phyloP scores from a whole-genome alignment of 1,140 invertebrate genomes.

The Elymnias hypermnestra region DNA sequence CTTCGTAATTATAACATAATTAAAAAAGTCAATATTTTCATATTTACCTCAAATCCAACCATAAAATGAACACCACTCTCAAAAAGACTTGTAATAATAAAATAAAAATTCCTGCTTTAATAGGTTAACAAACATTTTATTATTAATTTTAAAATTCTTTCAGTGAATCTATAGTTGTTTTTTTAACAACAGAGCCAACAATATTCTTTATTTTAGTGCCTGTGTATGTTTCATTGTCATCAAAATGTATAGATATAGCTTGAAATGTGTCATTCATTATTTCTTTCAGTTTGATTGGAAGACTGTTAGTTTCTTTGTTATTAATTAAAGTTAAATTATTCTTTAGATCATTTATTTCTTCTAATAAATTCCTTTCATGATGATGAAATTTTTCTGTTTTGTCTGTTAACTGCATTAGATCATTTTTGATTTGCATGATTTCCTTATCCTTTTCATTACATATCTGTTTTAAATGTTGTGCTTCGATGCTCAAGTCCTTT shows the following conservation, averaged over 20 bases:
- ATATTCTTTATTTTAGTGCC: slow-evolving; percentile 43
- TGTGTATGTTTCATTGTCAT: slow-evolving; percentile 38
- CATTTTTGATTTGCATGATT: slow-evolving; percentile 27
- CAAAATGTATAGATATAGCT: slow-evolving; percentile 45
- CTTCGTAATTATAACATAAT: too few relatives aligned
- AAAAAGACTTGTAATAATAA: too few relatives aligned
- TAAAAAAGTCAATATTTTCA: too few relatives aligned
- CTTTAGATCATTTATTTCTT: slow-evolving; percentile 30
- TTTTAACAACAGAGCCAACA: slow-evolving; percentile 50
- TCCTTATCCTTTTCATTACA: slow-evolving; percentile 33
- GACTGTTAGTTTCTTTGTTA: slow-evolving; percentile 23
- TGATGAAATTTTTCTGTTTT: slow-evolving; percentile 11
- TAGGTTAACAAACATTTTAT: too few relatives aligned
- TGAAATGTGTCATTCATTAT: slow-evolving; percentile 62
- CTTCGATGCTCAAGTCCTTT: too few relatives aligned
- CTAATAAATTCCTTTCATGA: slow-evolving; percentile 17
- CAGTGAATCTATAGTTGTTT: slow-evolving; percentile 44
- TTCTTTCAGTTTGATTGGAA: slow-evolving; percentile 45
- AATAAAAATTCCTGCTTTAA: too few relatives aligned
- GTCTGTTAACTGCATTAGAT: slow-evolving; percentile 27
- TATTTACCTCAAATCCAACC: too few relatives aligned
- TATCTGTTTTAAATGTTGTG: slow-evolving; percentile 16
- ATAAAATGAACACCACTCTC: too few relatives aligned
- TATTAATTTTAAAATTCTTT: slow-evolving; percentile 25
- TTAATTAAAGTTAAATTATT: slow-evolving; percentile 12